phyloP scores from a whole-genome alignment of 1,140 invertebrate species.

The Dendrolimus kikuchii region DNA sequence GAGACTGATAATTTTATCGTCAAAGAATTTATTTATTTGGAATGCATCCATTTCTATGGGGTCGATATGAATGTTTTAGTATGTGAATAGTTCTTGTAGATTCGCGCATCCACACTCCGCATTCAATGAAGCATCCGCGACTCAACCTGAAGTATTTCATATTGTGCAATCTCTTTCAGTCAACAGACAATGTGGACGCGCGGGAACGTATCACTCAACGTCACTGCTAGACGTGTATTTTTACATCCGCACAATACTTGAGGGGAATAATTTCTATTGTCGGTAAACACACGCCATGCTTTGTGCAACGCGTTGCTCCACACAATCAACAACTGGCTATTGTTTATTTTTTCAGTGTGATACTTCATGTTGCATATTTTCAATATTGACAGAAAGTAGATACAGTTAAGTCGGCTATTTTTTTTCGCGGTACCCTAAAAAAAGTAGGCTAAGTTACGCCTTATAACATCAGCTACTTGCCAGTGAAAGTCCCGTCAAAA shows the following conservation, averaged over 20 bases:
- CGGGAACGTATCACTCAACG: conserved; percentile 62
- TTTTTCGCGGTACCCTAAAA: too few species aligned
- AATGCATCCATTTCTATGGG: conserved; percentile 39
- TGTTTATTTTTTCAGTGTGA: conserved; percentile 18
- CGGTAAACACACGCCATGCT: conserved; percentile 43
- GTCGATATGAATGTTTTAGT: conserved; percentile 61
- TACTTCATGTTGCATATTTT: too few species aligned
- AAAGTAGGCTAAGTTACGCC: too few species aligned
- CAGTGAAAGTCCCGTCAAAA: too few species aligned
- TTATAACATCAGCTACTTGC: too few species aligned
- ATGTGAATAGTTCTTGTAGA: conserved; percentile 27
- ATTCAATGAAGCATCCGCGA: conserved; percentile 58
- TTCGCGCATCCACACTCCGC: conserved; percentile 20
- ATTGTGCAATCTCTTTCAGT: conserved; percentile 65
- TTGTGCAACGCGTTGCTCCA: conserved; percentile 23
- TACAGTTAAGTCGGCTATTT: too few species aligned
- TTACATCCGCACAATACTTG: conserved; percentile 61
- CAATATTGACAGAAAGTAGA: too few species aligned
- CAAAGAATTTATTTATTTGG: conserved; percentile 18
- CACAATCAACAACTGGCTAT: conserved; percentile 18
- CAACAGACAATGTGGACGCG: conserved; percentile 55
- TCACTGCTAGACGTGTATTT: conserved; percentile 59
- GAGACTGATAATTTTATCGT: background rate
- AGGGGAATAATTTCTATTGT: conserved; percentile 62
- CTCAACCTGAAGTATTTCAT: conserved; percentile 66